Conservation (phyloP, 2,888 invertebrate species). For the Hyposoter didymator region DNA sequence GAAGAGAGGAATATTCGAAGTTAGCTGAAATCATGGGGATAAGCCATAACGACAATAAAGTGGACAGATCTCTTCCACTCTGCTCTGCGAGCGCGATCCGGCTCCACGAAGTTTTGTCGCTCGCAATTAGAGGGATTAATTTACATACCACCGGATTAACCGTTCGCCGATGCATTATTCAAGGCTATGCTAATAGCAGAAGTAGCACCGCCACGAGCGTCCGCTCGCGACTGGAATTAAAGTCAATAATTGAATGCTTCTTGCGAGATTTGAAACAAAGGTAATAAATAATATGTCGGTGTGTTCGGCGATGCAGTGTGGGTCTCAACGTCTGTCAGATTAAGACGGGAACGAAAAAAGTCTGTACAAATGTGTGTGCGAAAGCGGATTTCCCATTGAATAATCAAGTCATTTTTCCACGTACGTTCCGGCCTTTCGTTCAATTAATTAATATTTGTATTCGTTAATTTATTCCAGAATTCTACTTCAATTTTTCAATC, state of each 20-base stretch:
- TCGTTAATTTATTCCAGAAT: not conserved
- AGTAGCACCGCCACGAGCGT: slow-evolving; percentile 34
- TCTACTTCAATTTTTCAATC: slow-evolving; percentile 46
- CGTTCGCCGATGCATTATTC: slow-evolving; percentile 82
- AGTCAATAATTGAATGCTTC: slow-evolving; percentile 75
- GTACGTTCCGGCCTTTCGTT: not conserved
- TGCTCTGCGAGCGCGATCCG: slow-evolving; percentile 55
- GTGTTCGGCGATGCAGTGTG: not conserved
- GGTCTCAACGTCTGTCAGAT: slow-evolving; percentile 35
- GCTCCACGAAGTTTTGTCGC: slow-evolving; percentile 76
- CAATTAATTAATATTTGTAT: not conserved
- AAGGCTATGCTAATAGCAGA: slow-evolving; percentile 79
- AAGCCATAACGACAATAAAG: slow-evolving; percentile 31
- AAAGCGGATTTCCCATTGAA: not conserved
- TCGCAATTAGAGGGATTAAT: slow-evolving; percentile 82
- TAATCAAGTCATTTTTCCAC: not conserved
- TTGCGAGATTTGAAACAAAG: slow-evolving; percentile 62
- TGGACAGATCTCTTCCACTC: slow-evolving; percentile 13
- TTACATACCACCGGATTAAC: slow-evolving; percentile 82
- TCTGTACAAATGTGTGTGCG: slow-evolving; percentile 14
- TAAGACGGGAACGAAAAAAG: slow-evolving; percentile 13
- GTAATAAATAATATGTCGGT: slow-evolving; percentile 62
- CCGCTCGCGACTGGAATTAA: slow-evolving; percentile 70
- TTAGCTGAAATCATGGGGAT: slow-evolving; percentile 24
- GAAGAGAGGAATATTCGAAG: not conserved